Evolutionary conservation across 2,888 invertebrate species (phyloP), one percentile per base, ranked within the genome.

Genomic region (Mimachlamys varia): DNA sequence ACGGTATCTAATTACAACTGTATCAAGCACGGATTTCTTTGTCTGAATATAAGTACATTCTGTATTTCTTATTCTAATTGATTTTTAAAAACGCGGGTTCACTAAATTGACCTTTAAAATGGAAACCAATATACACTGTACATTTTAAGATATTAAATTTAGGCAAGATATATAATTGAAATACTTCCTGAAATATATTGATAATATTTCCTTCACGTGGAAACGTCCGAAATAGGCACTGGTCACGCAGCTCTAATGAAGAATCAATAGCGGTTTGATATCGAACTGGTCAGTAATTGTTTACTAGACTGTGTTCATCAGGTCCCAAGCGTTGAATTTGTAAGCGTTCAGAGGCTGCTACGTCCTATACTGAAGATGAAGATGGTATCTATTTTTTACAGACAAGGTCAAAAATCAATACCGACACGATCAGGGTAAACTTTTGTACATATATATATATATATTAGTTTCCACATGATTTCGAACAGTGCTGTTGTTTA

Each of bases 211-310:
- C 76, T 76, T 33, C 7, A 17, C 76, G 76, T 12, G 76, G 27
- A 76, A 33, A 27, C 4, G 76, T 76, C 76, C 76, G 76, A 15
- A 33, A 76, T 76, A 27, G 27, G 33, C 76, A 27, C 27, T 33
- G 76, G 76, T 33, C 76, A 76, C 76, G 76, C 76, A 76, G 7
- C 27, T 0, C 76, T 76, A 76, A 76, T 76, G 22, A 10, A 27
- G 33, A 76, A 76, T 76, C 76, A 76, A 76, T 76, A 76, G 27
- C 7, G 27, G 33, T 33, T 22, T 27, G 76, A 10, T 76, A 76
- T 76, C 76, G 76, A 76, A 76, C 76, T 76, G 27, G 76, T 76
- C 76, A 27, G 76, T 76, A 76, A 76, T 27, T 76, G 76, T 76
- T 76, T 76, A 27, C 76, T 76, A 76, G 76, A 76, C 76, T 1